These are phyloP conservation scores for Plestiodon gilberti DNA, from an alignment of 2,113 vertebrate species.

Conservation along the genomic window DNA sequence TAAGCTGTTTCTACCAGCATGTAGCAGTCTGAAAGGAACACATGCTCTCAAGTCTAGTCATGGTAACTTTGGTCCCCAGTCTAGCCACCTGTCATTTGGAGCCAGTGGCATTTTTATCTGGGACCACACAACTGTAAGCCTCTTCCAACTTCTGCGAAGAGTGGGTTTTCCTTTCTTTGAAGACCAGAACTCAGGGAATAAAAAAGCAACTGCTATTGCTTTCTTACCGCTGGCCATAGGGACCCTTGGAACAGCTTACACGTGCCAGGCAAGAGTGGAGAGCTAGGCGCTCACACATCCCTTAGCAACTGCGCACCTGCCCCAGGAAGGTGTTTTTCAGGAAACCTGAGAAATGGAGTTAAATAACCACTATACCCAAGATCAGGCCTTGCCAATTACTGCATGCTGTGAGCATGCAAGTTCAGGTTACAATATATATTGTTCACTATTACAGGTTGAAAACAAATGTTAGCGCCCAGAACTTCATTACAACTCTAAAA, in stretches of 20 bases:
- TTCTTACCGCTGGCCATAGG: neutral
- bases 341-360: neutral
- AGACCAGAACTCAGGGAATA: neutral
- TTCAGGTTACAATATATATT: neutral
- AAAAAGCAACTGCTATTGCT: neutral
- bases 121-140: neutral
- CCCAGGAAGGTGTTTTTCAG: neutral
- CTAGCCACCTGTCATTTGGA: neutral
- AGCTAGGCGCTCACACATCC: neutral
- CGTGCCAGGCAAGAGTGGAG: neutral
- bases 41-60: neutral
- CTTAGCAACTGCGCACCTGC: neutral
- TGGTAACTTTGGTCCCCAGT: no score
- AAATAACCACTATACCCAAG: neutral
- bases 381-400: neutral
- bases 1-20: neutral
- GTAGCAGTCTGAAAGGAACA: neutral
- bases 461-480: neutral
- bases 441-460: neutral
- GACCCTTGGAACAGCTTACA: neutral
- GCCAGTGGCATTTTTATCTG: neutral
- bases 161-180: neutral
- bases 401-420: neutral
- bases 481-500: neutral
- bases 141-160: neutral